Evolutionary conservation across 2,113 vertebrate species (phyloP).

Genomic region (Oenanthe melanoleuca): DNA sequence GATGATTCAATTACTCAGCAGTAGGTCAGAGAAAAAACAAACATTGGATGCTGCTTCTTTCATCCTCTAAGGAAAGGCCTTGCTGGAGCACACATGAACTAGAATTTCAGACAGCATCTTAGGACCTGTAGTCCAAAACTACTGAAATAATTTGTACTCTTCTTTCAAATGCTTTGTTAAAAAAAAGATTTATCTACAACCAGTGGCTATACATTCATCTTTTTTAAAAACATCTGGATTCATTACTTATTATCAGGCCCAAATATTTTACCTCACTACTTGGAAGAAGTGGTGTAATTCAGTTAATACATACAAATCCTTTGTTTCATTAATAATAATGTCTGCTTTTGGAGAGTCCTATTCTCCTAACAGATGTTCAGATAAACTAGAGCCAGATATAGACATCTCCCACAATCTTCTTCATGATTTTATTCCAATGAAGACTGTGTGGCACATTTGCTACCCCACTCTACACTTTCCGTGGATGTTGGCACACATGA

Average conservation of each 20-base stretch:
- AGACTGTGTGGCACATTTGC: not conserved
- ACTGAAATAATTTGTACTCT: not conserved
- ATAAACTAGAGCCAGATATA: not conserved
- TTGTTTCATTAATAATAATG: not conserved
- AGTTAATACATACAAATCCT: not conserved
- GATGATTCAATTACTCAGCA: slow-evolving; percentile 59
- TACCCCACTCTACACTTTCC: not conserved
- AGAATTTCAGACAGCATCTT: not conserved
- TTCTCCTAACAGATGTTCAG: not conserved
- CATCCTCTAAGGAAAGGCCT: not conserved
- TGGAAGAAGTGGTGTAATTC: not conserved
- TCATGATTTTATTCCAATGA: not conserved
- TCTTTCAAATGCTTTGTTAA: not conserved
- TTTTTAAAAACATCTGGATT: not conserved
- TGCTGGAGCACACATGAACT: not conserved
- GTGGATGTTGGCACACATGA: not conserved
- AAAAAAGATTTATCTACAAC: not conserved
- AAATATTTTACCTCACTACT: not conserved
- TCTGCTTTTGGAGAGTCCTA: not conserved
- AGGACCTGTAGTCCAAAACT: not conserved
- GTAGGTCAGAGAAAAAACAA: slow-evolving; percentile 30
- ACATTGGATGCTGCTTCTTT: not conserved
- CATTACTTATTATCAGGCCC: not conserved
- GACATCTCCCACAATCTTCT: not conserved
- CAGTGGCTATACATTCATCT: not conserved